phyloP scores from a whole-genome alignment of 2,888 invertebrate genomes.

The Pardosa pseudoannulata region DNA sequence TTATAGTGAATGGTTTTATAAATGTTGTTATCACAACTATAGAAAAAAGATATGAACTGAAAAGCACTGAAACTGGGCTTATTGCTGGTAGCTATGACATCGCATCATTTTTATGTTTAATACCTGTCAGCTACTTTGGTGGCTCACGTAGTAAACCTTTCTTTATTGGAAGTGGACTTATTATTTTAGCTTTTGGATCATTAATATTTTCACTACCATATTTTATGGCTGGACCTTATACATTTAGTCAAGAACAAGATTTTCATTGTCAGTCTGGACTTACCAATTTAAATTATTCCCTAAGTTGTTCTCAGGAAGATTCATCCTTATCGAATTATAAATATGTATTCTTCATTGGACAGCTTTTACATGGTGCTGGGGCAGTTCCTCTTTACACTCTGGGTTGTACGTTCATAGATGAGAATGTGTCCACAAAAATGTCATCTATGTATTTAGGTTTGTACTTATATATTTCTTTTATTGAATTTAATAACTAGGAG shows the following conservation, averaged over 20 bases:
- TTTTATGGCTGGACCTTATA: conserved; percentile 85
- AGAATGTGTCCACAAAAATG: conserved; percentile 90
- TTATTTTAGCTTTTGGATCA: conserved; percentile 84
- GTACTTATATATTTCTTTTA: no score
- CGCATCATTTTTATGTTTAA: conserved; percentile 88
- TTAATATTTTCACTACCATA: conserved; percentile 89
- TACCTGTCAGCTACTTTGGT: conserved; percentile 91
- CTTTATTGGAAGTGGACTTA: conserved; percentile 86
- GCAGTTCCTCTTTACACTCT: conserved; percentile 92
- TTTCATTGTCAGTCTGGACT: conserved; percentile 63
- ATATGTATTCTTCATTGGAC: conserved; percentile 86
- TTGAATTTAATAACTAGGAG: no score
- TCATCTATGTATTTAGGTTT: conserved; percentile 90
- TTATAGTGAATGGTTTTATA: conserved; percentile 91
- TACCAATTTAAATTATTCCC: conserved; percentile 30
- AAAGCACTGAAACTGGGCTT: conserved; percentile 88
- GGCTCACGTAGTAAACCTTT: conserved; percentile 80
- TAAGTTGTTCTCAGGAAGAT: conserved; percentile 31
- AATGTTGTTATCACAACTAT: conserved; percentile 92
- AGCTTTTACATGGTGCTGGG: conserved; percentile 90
- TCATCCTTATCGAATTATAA: conserved; percentile 75
- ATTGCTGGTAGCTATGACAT: conserved; percentile 92
- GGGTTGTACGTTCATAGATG: conserved; percentile 91
- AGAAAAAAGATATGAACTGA: conserved; percentile 88
- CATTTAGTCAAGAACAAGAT: conserved; percentile 76